phyloP scores from a whole-genome alignment of 2,113 vertebrate genomes.

The Gymnogyps californianus region DNA sequence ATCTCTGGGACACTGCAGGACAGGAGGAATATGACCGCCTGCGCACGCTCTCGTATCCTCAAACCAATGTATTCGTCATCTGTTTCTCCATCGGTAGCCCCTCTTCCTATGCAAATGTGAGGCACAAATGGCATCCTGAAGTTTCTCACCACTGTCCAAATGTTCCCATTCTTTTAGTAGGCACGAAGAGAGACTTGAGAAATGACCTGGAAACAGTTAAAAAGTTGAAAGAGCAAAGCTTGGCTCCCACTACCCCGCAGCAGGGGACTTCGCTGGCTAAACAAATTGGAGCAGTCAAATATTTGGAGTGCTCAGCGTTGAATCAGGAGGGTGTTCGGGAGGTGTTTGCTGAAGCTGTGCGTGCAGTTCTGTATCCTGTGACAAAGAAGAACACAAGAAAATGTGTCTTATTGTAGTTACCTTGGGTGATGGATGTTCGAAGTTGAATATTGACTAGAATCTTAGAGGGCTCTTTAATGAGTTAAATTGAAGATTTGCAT shows the following conservation, averaged over 20 bases:
- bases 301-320: constrained; percentile 91
- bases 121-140: constrained; percentile 94
- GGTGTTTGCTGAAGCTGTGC: constrained; percentile 89
- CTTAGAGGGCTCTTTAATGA: background rate
- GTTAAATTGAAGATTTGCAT: constrained; percentile 54
- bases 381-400: constrained; percentile 89
- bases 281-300: constrained; percentile 91
- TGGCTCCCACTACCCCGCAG: constrained; percentile 85
- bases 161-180: constrained; percentile 89
- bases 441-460: background rate
- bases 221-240: constrained; percentile 91
- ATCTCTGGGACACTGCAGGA: constrained; percentile 93
- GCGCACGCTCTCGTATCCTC: constrained; percentile 89
- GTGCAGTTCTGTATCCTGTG: constrained; percentile 88
- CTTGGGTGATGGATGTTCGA: background rate
- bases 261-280: constrained; percentile 88
- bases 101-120: constrained; percentile 89
- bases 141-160: constrained; percentile 92
- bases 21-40: constrained; percentile 93
- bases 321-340: constrained; percentile 88
- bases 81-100: constrained; percentile 93
- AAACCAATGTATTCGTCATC: constrained; percentile 92
- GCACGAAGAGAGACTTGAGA: constrained; percentile 90
- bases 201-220: constrained; percentile 86
- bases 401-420: constrained; percentile 86